A percentile compares a stretch with the other conserved stretches of the same genome.
Conservation (phyloP, 2,888 invertebrate species). For the Venusia cambrica region DNA sequence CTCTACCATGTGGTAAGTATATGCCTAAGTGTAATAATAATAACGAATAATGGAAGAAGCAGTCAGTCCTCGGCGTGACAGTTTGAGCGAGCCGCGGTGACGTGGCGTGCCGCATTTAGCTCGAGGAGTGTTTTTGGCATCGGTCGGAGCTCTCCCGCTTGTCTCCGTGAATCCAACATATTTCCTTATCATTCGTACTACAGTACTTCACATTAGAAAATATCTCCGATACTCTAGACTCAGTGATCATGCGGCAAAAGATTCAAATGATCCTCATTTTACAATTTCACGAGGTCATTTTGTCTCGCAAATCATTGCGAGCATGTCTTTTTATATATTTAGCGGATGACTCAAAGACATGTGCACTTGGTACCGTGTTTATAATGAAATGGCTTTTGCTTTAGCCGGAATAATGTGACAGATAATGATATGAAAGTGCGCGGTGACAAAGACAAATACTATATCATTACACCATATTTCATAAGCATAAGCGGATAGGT, state of each 20-base stretch:
- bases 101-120: slow-evolving; percentile 67
- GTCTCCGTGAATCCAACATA: slow-evolving; percentile 36
- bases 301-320: no score
- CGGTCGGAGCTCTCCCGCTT: slow-evolving; percentile 54
- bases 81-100: slow-evolving; percentile 45
- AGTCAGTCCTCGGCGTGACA: slow-evolving; percentile 40
- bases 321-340: slow-evolving; percentile 6
- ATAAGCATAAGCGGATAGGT: no score
- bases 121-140: slow-evolving; percentile 62
- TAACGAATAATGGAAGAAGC: slow-evolving; percentile 37
- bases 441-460: no score
- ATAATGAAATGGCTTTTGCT: no score
- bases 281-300: no score
- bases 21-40: no score
- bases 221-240: slow-evolving; percentile 15
- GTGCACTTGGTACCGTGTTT: no score
- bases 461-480: no score
- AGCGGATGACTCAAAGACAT: slow-evolving; percentile 5
- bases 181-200: slow-evolving; percentile 14
- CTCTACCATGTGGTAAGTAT: slow-evolving; percentile 37
- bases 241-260: slow-evolving; percentile 17
- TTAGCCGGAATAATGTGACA: no score
- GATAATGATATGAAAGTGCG: no score
- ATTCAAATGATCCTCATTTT: no score
- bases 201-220: slow-evolving; percentile 21